Base-by-base conservation (phyloP, 2,113 vertebrate genomes). In the Sigmodon hispidus region DNA sequence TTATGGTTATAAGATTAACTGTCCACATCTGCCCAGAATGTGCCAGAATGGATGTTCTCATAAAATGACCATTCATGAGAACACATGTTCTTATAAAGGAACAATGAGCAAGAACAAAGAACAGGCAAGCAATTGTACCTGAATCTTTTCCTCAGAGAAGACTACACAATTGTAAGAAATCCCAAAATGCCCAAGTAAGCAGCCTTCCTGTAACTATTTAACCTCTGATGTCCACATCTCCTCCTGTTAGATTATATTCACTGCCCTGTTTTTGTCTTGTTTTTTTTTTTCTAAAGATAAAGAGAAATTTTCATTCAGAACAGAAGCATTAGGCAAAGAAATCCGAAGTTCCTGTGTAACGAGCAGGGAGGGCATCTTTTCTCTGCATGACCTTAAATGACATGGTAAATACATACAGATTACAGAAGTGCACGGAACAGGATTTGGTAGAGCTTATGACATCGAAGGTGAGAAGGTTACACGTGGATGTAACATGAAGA, bases 201-300 rank as follows among this genome's bases (percentile, higher is more conserved):
- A 4, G 40, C 52, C 10, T 79, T 91, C 85, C 89, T 90, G 50
- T 84, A 88, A 83, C 52, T 67, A 52, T 31, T 90, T 87, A 89
- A 85, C 48, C 67, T 43, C 34, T 90, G 65, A 81, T 86, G 11
- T 6, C 88, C 48, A 57, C 70, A 22, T 65, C 11, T 55, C 2
- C 7, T 72, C 4, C 12, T 34, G 59, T 34, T 83, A 48, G 34
- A 63, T 87, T 91, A 48, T 75, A 4, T 45, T 87, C 31, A 16
- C 4, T 69, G 17, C 61, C 90, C n/a, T 89, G 17, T 21, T 93
- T 93, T 65, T 86, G 52, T 91, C 80, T 72, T n/a, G n/a, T n/a
- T 43, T 19, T 21, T 13, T 11, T n/a, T 70, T 70, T n/a, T 70
- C 8, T 26, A 29, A 63, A 63, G 69, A 40, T n/a, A 1, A 75